Evolutionary conservation across 1,140 invertebrate species (phyloP), one percentile per base, ranked within the genome.

Genomic region (Doryteuthis pealeii): DNA sequence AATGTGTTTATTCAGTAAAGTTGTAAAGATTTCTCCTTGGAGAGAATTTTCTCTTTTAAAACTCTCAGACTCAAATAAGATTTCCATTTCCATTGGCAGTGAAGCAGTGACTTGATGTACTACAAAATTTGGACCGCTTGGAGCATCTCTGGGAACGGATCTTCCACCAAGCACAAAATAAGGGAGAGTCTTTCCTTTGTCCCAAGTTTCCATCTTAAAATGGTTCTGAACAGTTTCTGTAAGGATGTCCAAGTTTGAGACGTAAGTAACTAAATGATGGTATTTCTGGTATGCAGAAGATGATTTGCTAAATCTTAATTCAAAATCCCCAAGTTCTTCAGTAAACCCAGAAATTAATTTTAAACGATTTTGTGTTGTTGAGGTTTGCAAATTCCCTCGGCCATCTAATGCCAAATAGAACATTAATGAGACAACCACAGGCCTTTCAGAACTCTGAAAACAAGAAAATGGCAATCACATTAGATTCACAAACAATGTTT

Each of bases 81-180:
- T 89, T 84, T 98, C 96, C 74, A 98, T 89, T 31, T 92, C 91
- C 81, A 96, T 94, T 0, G 96, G 95, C 1, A 94, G 89, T 80
- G 92, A 92, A 0, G 92, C 70, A 18, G 81, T 82, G 3, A 97
- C 89, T 78, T 89, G 87, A 74, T 86, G 92, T 2, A 93, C 94
- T 18, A 96, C 91, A 77, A 97, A 94, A 87, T 97, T 97, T 0
- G 94, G 91, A 69, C 82, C 74, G 33, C 80, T 76, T 68, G 76
- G 75, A 82, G 75, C 68, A 79, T 85, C 81, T 78, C 71, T 77
- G 73, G 82, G 83, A 67, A 90, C 83, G 22, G 85, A 73, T 15
- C 85, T 80, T n/a, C 89, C 88, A 74, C 79, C 82, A 8, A 90
- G 80, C 2, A 81, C 84, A 78, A 89, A 87, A 75, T 86, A 89